These are phyloP conservation scores for Heliornis fulica DNA, from an alignment of 2,113 vertebrate species.

Conservation along the genomic window DNA sequence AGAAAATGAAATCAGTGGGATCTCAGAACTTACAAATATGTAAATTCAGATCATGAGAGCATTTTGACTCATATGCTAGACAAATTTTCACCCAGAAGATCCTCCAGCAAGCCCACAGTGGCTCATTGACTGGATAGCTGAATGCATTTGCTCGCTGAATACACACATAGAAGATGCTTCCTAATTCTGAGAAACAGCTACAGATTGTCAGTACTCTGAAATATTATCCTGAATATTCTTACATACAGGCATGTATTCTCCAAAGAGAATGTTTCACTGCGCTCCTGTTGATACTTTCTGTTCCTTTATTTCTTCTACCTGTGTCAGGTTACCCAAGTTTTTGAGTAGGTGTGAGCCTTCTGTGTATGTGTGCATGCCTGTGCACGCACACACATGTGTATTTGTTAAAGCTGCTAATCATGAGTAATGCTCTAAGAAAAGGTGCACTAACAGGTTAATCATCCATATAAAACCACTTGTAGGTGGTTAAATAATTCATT, in stretches of 20 bases:
- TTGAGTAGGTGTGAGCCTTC: neutral
- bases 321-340: neutral
- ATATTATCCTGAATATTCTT: neutral
- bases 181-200: neutral
- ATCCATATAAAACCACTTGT: neutral
- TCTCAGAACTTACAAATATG: neutral
- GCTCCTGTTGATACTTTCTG: neutral
- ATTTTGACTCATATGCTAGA: neutral
- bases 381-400: accelerated
- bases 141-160: neutral
- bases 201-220: neutral
- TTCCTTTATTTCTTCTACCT: neutral
- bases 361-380: neutral
- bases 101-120: neutral
- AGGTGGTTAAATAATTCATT: conserved; percentile 30
- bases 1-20: neutral
- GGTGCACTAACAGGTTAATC: neutral
- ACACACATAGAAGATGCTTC: neutral
- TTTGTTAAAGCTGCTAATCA: neutral
- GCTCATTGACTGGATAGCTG: neutral
- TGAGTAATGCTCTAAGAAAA: neutral
- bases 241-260: neutral
- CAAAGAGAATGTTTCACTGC: neutral
- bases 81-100: neutral
- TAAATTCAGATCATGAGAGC: neutral